Base-by-base conservation (phyloP, 2,888 invertebrate species). In the Luperina testacea region DNA sequence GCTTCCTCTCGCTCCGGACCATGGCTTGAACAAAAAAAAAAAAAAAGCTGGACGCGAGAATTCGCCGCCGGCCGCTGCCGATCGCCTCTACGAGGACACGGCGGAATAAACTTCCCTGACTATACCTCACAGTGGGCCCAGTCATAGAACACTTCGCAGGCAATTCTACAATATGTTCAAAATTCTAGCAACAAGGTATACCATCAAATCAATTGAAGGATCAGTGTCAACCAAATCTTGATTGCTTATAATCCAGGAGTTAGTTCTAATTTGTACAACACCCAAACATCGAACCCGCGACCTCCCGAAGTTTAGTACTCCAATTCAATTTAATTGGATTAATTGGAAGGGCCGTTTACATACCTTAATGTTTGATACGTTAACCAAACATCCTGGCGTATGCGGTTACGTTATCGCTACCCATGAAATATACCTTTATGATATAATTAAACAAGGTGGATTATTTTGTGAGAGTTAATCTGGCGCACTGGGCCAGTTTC, bases 251-350 rank as follows among this genome's bases (percentile, higher is more conserved):
- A 86, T 48, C 80, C 72, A 42, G 65, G 77, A 70, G 48, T 78
- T 63, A 67, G 65, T 75, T 72, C 69, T 78, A 87, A 87, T 85
- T 81, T 80, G 81, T 83, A 82, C 75, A 83, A 77, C 63, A 81
- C 61, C 77, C 80, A 70, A 75, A 82, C 77, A 75, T 79, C 67
- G 68, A 84, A 80, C 65, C 79, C 27, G 53, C 67, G 73, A 68
- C 73, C 78, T 59, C 38, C n/a, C 45, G 27, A 78, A 81, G 57
- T 70, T 85, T 38, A 77, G 74, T 70, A 73, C 57, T 87, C 59
- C 65, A 15, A 73, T 88, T 81, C 75, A 80, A 87, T 86, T 87
- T 78, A 88, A 88, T 77, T 80, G 81, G 83, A 85, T 87, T 87
- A 85, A 80, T 86, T 78, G 77, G 73, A 73, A 67, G 80, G 85